Conservation (phyloP, 2,888 invertebrate species). For the Chrysopilus asiliformis region DNA sequence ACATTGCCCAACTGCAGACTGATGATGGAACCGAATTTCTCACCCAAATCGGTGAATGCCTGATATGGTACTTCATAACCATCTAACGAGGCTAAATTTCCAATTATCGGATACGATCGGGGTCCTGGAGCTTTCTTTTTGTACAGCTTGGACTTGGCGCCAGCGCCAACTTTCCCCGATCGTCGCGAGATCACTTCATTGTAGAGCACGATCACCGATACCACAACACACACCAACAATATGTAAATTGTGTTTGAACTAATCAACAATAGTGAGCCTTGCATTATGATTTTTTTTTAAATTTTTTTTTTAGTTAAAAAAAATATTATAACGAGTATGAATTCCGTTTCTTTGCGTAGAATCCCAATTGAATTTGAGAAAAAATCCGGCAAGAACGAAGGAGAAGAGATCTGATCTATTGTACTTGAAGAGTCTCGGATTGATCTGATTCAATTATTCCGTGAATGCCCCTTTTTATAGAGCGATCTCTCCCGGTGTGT, state of each 20-base stretch:
- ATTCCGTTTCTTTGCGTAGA: too few relatives aligned
- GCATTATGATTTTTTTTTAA: conserved; percentile 8
- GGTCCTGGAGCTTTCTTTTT: conserved; percentile 39
- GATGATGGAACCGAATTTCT: conserved; percentile 41
- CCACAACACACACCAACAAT: conserved; percentile 14
- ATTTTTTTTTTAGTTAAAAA: conserved; percentile 1
- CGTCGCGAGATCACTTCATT: conserved; percentile 10
- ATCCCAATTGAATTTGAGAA: background rate
- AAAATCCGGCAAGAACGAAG: background rate
- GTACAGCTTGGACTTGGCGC: conserved; percentile 5
- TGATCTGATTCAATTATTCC: background rate
- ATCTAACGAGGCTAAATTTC: conserved; percentile 42
- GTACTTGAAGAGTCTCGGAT: background rate
- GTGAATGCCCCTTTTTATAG: background rate
- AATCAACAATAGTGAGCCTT: conserved; percentile 12
- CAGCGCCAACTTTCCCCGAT: conserved; percentile 5
- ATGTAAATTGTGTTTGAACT: conserved; percentile 18
- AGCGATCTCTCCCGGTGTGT: background rate
- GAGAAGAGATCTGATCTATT: background rate
- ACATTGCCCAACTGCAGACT: conserved; percentile 42
- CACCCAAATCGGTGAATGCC: conserved; percentile 40
- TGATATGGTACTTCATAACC: conserved; percentile 47
- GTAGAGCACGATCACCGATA: conserved; percentile 12
- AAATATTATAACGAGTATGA: too few relatives aligned
- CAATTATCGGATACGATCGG: conserved; percentile 41